A percentile compares a stretch with the other conserved stretches of the same genome.
Evolutionary conservation across 2,888 invertebrate genomes (phyloP).

Genomic region (Nemapogon koenigi): DNA sequence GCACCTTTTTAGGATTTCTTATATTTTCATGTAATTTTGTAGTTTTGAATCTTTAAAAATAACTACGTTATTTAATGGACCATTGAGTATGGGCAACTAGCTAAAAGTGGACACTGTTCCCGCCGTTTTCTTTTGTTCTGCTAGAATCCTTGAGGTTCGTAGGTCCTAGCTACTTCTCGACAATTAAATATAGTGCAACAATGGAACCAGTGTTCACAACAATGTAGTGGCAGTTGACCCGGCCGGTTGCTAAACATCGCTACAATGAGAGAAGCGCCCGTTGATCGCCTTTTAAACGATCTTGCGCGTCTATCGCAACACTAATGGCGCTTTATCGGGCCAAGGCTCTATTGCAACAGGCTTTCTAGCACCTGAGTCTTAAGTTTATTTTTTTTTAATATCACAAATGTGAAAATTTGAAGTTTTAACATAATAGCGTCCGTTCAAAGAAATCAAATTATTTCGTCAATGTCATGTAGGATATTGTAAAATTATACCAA

Average conservation of each 20-base stretch:
- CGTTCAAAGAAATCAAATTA: no score
- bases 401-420: neutral
- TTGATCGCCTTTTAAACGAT: conserved; percentile 62
- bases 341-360: conserved; percentile 52
- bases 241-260: conserved; percentile 42
- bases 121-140: no score
- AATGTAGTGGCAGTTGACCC: conserved; percentile 40
- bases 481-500: no score
- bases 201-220: conserved; percentile 39
- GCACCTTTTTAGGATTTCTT: no score
- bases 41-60: no score
- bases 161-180: conserved; percentile 15
- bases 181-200: conserved; percentile 48
- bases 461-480: no score
- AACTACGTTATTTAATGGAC: no score
- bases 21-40: no score
- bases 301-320: conserved; percentile 46
- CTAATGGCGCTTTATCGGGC: conserved; percentile 44
- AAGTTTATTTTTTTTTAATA: neutral
- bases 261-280: conserved; percentile 45
- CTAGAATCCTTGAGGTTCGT: no score
- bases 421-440: neutral
- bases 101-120: no score
- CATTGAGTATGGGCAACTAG: no score
- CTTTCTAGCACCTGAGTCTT: conserved; percentile 52